Base-by-base conservation (phyloP, 2,888 invertebrate genomes). In the Glaucopsyche alexis region DNA sequence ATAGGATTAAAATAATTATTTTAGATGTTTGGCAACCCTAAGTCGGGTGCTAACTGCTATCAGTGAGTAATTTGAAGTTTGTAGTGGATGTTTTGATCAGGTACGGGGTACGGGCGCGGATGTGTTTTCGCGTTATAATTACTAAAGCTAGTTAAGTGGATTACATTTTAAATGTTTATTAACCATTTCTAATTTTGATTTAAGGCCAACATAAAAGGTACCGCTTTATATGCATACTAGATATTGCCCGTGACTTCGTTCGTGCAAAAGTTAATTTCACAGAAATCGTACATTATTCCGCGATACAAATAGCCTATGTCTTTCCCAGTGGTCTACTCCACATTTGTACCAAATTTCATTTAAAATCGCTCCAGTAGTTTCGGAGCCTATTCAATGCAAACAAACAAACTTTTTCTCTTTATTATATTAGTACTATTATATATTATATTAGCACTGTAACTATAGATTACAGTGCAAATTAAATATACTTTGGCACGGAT, bases 41-140 rank as follows among this genome's bases (percentile, higher is more conserved):
- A 19, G 13, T 19, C 11, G 42, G 16, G 19, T 67, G 42, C 67
- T 67, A 42, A 67, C 42, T 67, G 67, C 16, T 67, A 67, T 67
- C 42, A 67, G 67, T 45, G 29, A 69, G 69, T 69, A 67, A 47
- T 47, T 47, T 19, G 47, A 72, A 72, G 66, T 72, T 67, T 72
- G 50, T 65, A 52, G 40, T 69, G 42, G 42, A 50, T 52, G 67
- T 72, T 67, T 67, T 72, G 47, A 66, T 65, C 49, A 69, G 69
- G 47, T 14, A 49, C 29, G 14, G 29, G 38, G 13, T 47, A 47
- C 47, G 8, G 60, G 60, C 29, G 69, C 49, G 49, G 19, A 84
- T 84, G 84, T 83, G 84, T 84, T 87, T 85, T 83, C 80, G 78
- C 80, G 78, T 81, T 81, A 81, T 82, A 82, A 81, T 81, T 79